phyloP scores from a whole-genome alignment of 2,797 vertebrate species.

The Champsocephalus esox region DNA sequence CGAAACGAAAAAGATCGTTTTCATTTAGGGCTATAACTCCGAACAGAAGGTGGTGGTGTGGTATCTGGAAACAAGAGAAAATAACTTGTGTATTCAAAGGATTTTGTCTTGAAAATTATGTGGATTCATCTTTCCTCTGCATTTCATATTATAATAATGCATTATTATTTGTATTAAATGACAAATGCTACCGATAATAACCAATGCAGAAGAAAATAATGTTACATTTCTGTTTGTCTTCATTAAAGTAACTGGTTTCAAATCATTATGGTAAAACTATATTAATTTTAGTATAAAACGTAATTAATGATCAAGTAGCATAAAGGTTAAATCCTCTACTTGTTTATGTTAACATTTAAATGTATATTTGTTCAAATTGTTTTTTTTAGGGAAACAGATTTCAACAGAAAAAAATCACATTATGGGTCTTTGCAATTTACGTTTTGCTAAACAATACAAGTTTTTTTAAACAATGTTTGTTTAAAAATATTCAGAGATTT shows the following conservation, averaged over 20 bases:
- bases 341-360: not conserved
- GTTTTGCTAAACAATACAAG: not conserved
- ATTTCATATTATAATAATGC: not conserved
- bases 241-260: no score
- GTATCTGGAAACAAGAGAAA: slow-evolving; percentile 37
- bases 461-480: not conserved
- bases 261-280: no score
- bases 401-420: not conserved
- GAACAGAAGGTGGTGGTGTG: slow-evolving; percentile 76
- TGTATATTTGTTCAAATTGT: not conserved
- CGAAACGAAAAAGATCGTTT: not conserved
- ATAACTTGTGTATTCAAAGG: not conserved
- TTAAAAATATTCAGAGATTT: not conserved
- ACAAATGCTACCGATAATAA: not conserved
- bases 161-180: not conserved
- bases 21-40: slow-evolving; percentile 29
- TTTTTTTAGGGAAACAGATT: not conserved
- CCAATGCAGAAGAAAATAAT: not conserved
- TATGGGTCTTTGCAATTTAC: not conserved
- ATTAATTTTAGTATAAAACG: not conserved
- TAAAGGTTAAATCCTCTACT: not conserved
- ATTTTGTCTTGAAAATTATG: not conserved
- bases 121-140: not conserved
- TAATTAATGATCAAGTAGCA: not conserved
- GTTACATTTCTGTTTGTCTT: no score